Percentiles rank a stretch among this genome's conserved stretches.
Evolutionary conservation across 2,113 vertebrate species (phyloP).

Genomic region (Columba livia): DNA sequence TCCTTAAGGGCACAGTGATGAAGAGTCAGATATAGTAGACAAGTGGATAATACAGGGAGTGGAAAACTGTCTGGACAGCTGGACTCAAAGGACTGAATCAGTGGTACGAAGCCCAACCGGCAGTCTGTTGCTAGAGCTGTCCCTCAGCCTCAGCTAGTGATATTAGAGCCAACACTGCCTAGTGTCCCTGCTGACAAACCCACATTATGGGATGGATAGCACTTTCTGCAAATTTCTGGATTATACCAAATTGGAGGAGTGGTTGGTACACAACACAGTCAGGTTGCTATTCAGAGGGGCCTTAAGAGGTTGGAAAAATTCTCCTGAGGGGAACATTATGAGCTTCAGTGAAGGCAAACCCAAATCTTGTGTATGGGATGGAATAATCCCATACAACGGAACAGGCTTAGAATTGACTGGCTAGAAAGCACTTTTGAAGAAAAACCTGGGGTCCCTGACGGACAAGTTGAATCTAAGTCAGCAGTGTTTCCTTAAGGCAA

Average conservation of each 20-base stretch:
- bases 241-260: neutral
- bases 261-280: neutral
- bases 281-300: neutral
- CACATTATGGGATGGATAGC: neutral
- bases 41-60: neutral
- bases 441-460: neutral
- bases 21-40: neutral
- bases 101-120: neutral
- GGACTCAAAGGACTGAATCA: neutral
- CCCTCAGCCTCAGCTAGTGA: neutral
- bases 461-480: neutral
- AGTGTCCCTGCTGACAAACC: neutral
- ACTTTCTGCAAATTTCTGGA: neutral
- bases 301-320: neutral
- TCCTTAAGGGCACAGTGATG: neutral
- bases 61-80: neutral
- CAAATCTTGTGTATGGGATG: neutral
- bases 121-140: neutral
- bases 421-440: neutral
- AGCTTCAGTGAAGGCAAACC: neutral
- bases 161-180: neutral
- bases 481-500: neutral
- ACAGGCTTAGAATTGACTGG: neutral
- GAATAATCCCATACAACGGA: neutral
- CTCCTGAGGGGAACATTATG: neutral